These are phyloP conservation scores for Remorina albescens DNA, from an alignment of 2,797 vertebrate genomes.

Conservation along the genomic window DNA sequence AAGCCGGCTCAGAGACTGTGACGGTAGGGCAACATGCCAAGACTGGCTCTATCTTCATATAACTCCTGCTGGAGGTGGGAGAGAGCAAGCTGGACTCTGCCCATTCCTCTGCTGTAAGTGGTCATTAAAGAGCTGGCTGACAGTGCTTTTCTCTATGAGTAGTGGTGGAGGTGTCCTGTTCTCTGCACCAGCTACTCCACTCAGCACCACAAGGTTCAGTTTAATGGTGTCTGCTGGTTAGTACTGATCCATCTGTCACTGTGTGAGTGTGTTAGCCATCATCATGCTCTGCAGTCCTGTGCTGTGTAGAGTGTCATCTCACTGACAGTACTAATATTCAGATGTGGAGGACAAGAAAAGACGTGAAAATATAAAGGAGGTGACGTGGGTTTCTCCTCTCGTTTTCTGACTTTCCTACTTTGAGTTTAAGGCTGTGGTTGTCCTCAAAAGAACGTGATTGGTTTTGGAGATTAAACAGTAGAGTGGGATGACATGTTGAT, in stretches of 20 bases:
- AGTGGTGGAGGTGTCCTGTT: slow-evolving; percentile 75
- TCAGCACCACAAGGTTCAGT: slow-evolving; percentile 72
- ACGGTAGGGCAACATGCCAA: slow-evolving; percentile 77
- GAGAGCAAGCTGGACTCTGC: slow-evolving; percentile 66
- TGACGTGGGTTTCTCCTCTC: slow-evolving; percentile 21
- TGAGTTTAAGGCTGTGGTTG: slow-evolving; percentile 21
- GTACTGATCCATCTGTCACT: slow-evolving; percentile 76
- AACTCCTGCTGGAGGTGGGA: slow-evolving; percentile 74
- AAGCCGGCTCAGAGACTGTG: slow-evolving; percentile 59
- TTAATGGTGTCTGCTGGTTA: slow-evolving; percentile 78
- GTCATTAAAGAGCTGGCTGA: slow-evolving; percentile 81
- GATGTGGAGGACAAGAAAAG: slow-evolving; percentile 50
- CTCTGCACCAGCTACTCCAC: slow-evolving; percentile 69
- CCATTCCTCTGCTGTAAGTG: slow-evolving; percentile 81
- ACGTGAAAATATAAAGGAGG: slow-evolving; percentile 36
- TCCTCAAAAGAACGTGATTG: slow-evolving; percentile 43
- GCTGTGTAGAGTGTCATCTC: slow-evolving; percentile 50
- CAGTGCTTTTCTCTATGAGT: slow-evolving; percentile 74
- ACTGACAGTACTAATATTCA: slow-evolving; percentile 62
- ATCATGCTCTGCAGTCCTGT: slow-evolving; percentile 52
- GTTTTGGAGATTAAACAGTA: slow-evolving; percentile 44
- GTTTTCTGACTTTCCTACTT: slow-evolving; percentile 21
- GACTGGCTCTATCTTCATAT: slow-evolving; percentile 69
- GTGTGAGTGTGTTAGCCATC: slow-evolving; percentile 66
- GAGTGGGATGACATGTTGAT: slow-evolving; percentile 50